Base-by-base conservation (phyloP, 2,113 vertebrate genomes). In the Festucalex cinctus region DNA sequence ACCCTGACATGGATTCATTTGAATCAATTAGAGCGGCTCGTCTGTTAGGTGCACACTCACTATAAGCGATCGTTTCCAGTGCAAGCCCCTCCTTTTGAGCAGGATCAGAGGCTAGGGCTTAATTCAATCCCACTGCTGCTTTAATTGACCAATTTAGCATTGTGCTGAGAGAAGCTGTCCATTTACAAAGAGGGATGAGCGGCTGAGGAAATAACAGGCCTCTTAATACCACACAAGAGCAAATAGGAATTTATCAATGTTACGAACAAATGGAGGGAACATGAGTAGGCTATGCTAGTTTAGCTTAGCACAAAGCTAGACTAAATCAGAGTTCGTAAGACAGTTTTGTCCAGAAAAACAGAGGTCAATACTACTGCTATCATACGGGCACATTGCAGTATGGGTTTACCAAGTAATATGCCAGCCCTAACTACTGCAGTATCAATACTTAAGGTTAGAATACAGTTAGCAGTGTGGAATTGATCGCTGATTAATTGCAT, bases 91-190 rank as follows among this genome's bases (percentile, higher is more conserved):
- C 73, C 86, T 75, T 86, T 65, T 76, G 68, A 79, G 70, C 62
- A 22, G 83, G 83, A 88, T 90, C 85, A 85, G 80, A 87, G 76
- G 71, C 84, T 83, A 71, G 51, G 78, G 81, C 88, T 88, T 86
- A 89, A 92, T 91, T 90, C 85, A 88, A 92, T 92, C 86, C 88
- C 85, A 83, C 79, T 74, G 74, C 82, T 69, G 79, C 78, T 89
- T 88, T 89, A 91, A 92, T 89, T 89, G 88, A 87, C 84, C 87
- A 88, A 91, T 91, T 90, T 90, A 88, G 80, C 84, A 85, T 83
- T 90, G 86, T 85, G 87, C 82, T 84, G 88, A 90, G 86, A 86
- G 90, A 90, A 81, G 79, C 83, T 86, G 88, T 88, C 89, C 86
- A 88, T 89, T 91, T 83, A 83, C 76, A 85, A 85, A 87, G 88